phyloP scores from a whole-genome alignment of 2,888 invertebrate species.

The Coleophora deauratella region DNA sequence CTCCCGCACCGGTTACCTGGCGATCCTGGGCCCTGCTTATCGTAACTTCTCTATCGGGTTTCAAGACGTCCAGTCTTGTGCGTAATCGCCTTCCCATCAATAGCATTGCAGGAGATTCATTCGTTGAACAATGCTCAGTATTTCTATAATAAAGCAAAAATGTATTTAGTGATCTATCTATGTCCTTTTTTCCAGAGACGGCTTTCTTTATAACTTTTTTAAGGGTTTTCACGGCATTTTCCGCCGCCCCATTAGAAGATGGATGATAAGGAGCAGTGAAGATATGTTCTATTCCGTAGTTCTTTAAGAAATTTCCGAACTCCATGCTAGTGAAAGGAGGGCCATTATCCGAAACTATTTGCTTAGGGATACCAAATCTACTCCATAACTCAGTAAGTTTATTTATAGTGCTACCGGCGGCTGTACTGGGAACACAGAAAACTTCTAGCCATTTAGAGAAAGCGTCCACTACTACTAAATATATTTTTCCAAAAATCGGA shows the following conservation, averaged over 20 bases:
- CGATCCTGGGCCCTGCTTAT: not conserved
- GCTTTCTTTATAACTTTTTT: not conserved
- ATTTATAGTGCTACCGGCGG: slow-evolving; percentile 1
- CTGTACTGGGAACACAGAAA: slow-evolving; percentile 7
- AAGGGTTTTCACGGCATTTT: not conserved
- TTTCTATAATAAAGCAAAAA: not conserved
- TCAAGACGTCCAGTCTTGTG: slow-evolving; percentile 14
- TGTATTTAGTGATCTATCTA: not conserved
- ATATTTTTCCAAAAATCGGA: slow-evolving; percentile 2
- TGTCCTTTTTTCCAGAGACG: not conserved
- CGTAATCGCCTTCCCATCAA: slow-evolving; percentile 14
- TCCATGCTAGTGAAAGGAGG: slow-evolving; percentile 1
- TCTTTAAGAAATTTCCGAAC: not conserved
- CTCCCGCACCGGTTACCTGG: slow-evolving; percentile 1
- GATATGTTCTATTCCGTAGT: not conserved
- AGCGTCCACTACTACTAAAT: slow-evolving; percentile 12
- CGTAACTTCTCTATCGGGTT: slow-evolving; percentile 6
- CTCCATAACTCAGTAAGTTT: slow-evolving; percentile 2
- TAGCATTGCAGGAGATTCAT: slow-evolving; percentile 10
- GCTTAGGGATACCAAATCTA: slow-evolving; percentile 7
- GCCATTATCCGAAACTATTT: slow-evolving; percentile 9
- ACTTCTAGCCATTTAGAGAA: slow-evolving; percentile 17
- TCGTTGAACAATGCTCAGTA: slow-evolving; percentile 8
- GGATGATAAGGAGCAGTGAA: too few relatives aligned
- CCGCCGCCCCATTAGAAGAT: too few relatives aligned